phyloP scores from a whole-genome alignment of 2,888 invertebrate species.

The Eilema griseolum region DNA sequence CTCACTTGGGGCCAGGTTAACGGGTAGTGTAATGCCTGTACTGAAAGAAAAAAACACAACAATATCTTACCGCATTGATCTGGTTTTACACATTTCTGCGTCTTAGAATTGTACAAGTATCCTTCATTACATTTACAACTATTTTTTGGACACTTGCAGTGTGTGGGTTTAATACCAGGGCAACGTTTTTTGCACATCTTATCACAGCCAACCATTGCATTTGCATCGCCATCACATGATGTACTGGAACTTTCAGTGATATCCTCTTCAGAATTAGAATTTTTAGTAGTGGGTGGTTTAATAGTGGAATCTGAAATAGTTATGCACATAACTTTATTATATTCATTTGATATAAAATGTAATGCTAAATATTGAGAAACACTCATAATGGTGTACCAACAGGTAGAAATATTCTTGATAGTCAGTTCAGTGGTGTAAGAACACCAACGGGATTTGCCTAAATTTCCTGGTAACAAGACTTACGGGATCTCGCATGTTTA shows the following conservation, averaged over 20 bases:
- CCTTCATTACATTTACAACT: slow-evolving; percentile 44
- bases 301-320: background rate
- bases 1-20: slow-evolving; percentile 7
- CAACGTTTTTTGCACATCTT: background rate
- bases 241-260: slow-evolving; percentile 18
- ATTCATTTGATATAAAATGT: background rate
- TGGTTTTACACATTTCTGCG: slow-evolving; percentile 28
- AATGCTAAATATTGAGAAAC: too few species aligned
- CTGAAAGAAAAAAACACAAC: too few species aligned
- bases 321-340: background rate
- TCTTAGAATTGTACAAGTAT: slow-evolving; percentile 38
- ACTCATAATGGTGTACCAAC: too few species aligned
- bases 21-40: slow-evolving; percentile 9
- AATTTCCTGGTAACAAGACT: too few species aligned
- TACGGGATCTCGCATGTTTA: too few species aligned
- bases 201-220: slow-evolving; percentile 33
- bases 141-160: background rate
- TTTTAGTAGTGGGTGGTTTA: background rate
- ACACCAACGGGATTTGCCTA: too few species aligned
- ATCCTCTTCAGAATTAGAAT: background rate
- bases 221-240: slow-evolving; percentile 50
- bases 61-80: slow-evolving; percentile 33
- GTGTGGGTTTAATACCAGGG: background rate
- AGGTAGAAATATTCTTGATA: too few species aligned
- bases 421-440: too few species aligned